Evolutionary conservation across 1,140 invertebrate genomes (phyloP), one percentile per base, ranked within the genome.

Genomic region (Bombus picipes): DNA sequence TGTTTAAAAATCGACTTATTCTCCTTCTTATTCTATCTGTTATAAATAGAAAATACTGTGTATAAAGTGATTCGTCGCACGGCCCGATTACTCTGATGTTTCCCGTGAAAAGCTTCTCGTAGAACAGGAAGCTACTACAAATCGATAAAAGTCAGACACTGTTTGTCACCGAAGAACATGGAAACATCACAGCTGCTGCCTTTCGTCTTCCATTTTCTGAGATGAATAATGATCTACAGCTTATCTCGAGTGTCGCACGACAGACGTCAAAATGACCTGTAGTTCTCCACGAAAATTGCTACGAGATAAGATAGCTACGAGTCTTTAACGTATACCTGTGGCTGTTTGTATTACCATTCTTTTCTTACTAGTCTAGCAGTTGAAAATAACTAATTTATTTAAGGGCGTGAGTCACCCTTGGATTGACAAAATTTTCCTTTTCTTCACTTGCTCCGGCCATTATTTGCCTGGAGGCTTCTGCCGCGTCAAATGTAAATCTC

Each of bases 401-500:
- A 62, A n/a, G 28, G 28, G 10, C 3, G 0, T n/a, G 25, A 3
- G 13, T 12, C 59, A n/a, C 0, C 28, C 28, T 28, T n/a, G 10
- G 10, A 12, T 4, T 0, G 28, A 65, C 65, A 65, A 77, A 78
- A 80, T 82, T 89, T 88, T 83, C 85, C 83, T 78, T 81, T 75
- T 81, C 84, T 70, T 65, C 57, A 75, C 34, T 80, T 86, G 77
- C 87, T 86, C 65, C 81, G 15, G 9, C 2, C 32, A 57, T 81
- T 85, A 65, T 79, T 83, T 74, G 13, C 2, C 4, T 15, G 39
- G 18, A 79, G 83, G 62, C 68, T 84, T 81, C 88, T 83, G 65
- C 65, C 75, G 83, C 77, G 88, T 90, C 91, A 91, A 82, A 87
- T 84, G 93, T 92, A 92, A 93, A 93, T 92, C 91, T 92, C 83